phyloP scores from a whole-genome alignment of 2,797 vertebrate genomes.

The Carcharodon carcharias region DNA sequence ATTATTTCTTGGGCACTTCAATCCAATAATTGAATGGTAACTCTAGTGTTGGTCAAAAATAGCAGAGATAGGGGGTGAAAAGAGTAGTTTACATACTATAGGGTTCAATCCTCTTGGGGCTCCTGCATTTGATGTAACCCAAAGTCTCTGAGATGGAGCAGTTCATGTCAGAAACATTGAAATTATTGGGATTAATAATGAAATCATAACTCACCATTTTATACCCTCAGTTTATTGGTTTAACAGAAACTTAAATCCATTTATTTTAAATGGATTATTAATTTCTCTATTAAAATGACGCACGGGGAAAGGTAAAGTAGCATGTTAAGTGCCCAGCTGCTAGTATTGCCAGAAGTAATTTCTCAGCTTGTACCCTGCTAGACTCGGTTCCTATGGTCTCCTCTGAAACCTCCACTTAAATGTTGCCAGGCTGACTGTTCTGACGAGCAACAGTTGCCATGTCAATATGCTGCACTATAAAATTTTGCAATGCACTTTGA shows the following conservation, averaged over 20 bases:
- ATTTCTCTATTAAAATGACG: background rate
- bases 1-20: slow-evolving; percentile 24
- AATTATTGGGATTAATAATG: background rate
- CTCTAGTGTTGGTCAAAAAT: slow-evolving; percentile 19
- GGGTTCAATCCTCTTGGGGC: background rate
- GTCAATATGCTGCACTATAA: background rate
- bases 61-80: background rate
- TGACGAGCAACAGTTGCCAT: background rate
- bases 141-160: background rate
- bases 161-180: background rate
- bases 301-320: background rate
- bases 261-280: slow-evolving; percentile 15
- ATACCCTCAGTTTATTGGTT: background rate
- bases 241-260: background rate
- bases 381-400: background rate
- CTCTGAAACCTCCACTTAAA: background rate
- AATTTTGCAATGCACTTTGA: background rate
- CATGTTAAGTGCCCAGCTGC: background rate
- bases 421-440: background rate
- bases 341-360: background rate
- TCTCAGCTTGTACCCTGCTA: background rate
- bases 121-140: background rate
- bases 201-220: background rate
- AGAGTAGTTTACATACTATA: background rate
- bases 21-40: slow-evolving; percentile 28